phyloP scores from a whole-genome alignment of 2,888 invertebrate genomes.

The Shargacucullia verbasci region DNA sequence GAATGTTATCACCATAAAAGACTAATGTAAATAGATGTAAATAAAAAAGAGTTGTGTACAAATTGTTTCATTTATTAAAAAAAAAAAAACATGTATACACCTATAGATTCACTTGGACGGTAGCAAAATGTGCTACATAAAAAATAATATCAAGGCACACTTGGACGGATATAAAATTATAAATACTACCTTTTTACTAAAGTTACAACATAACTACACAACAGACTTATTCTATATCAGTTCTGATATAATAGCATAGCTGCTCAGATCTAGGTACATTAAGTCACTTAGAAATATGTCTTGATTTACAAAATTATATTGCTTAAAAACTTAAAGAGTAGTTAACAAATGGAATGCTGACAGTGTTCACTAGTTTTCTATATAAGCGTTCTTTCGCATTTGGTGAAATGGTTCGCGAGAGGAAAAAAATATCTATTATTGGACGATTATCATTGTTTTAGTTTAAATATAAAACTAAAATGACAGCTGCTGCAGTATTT shows the following conservation, averaged over 20 bases:
- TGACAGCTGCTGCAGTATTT: too few relatives aligned
- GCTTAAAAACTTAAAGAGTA: slow-evolving; percentile 4
- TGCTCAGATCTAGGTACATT: slow-evolving; percentile 35
- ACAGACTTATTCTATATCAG: slow-evolving; percentile 18
- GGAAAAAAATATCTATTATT: too few relatives aligned
- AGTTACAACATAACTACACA: slow-evolving; percentile 26
- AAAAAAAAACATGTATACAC: slow-evolving; percentile 15
- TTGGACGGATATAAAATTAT: slow-evolving; percentile 42
- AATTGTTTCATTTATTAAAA: slow-evolving; percentile 20
- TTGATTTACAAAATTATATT: slow-evolving; percentile 11
- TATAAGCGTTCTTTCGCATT: too few relatives aligned
- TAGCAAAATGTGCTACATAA: slow-evolving; percentile 15
- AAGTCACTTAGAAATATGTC: slow-evolving; percentile 12
- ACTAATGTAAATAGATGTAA: slow-evolving; percentile 51
- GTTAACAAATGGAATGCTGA: slow-evolving; percentile 1
- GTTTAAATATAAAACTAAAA: too few relatives aligned
- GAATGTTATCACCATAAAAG: slow-evolving; percentile 73
- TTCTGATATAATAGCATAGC: slow-evolving; percentile 18
- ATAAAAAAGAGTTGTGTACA: slow-evolving; percentile 38
- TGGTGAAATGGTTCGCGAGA: too few relatives aligned
- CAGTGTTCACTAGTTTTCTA: not conserved
- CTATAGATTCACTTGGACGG: slow-evolving; percentile 27
- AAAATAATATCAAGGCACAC: slow-evolving; percentile 26
- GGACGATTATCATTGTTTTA: too few relatives aligned
- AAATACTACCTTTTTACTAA: slow-evolving; percentile 7